These are phyloP conservation scores for Argyresthia goedartella DNA, from an alignment of 2,888 invertebrate species.

Conservation along the genomic window DNA sequence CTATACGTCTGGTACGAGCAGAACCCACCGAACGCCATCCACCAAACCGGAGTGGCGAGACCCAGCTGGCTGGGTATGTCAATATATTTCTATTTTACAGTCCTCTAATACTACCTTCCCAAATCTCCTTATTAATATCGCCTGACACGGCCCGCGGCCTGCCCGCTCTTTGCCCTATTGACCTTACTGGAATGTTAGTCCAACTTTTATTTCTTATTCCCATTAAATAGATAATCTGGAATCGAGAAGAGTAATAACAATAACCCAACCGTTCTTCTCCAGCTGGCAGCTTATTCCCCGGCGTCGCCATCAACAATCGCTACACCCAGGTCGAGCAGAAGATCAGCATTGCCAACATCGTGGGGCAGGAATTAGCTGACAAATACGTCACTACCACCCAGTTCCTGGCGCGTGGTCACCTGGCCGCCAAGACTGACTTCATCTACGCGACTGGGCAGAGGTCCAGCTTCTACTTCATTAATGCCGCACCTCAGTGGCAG, in stretches of 20 bases:
- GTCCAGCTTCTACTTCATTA: slow-evolving; percentile 74
- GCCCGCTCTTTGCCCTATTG: no score
- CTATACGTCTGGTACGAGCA: slow-evolving; percentile 65
- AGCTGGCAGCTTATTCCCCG: slow-evolving; percentile 63
- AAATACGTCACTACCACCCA: slow-evolving; percentile 54
- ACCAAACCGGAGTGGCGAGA: slow-evolving; percentile 55
- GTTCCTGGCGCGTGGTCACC: slow-evolving; percentile 72
- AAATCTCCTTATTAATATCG: no score
- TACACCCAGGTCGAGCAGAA: slow-evolving; percentile 52
- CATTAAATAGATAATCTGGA: no score
- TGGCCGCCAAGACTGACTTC: slow-evolving; percentile 73
- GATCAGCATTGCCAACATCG: slow-evolving; percentile 27
- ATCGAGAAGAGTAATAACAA: no score
- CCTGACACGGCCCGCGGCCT: no score
- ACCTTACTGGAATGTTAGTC: no score
- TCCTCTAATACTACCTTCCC: no score
- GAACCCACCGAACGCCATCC: slow-evolving; percentile 48
- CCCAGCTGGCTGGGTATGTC: slow-evolving; percentile 52
- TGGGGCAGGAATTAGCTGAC: slow-evolving; percentile 39
- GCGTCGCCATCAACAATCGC: slow-evolving; percentile 39
- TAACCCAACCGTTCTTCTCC: slow-evolving; percentile 7
- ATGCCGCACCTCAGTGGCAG: slow-evolving; percentile 78
- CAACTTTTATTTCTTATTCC: no score
- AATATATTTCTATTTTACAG: no score
- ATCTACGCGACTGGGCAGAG: slow-evolving; percentile 71